A percentile compares a stretch with the other conserved stretches of the same genome.
phyloP scores from a whole-genome alignment of 30 jellyfish, hydroid and myxozoan species.

The Aurelia sp. region DNA sequence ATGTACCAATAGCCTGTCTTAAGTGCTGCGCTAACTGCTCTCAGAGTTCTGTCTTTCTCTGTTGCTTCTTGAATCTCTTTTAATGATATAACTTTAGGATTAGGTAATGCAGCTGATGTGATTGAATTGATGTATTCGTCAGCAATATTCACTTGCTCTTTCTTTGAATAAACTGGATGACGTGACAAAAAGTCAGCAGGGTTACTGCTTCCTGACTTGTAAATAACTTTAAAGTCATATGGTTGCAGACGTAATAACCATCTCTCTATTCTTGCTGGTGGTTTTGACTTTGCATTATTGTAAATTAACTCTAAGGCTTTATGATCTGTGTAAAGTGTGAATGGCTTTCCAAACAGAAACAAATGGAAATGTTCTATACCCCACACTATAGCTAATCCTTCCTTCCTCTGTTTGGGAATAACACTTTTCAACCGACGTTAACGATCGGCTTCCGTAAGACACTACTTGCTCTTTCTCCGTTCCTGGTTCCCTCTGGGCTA shows the following conservation, averaged over 20 bases:
- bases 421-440: slow-evolving; percentile 7
- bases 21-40: not conserved
- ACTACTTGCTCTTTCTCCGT: slow-evolving; percentile 20
- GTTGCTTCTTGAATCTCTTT: slow-evolving; percentile 28
- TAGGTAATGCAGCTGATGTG: not conserved
- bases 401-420: slow-evolving; percentile 35
- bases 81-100: slow-evolving; percentile 43
- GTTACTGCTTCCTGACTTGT: too few relatives aligned
- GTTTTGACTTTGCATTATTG: not conserved
- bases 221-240: not conserved
- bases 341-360: not conserved
- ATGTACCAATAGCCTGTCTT: not conserved
- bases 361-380: not conserved
- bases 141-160: too few relatives aligned
- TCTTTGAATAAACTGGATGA: too few relatives aligned
- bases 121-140: slow-evolving; percentile 16
- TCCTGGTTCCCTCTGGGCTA: slow-evolving; percentile 22
- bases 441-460: slow-evolving; percentile 54
- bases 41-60: not conserved
- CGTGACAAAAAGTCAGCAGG: too few relatives aligned
- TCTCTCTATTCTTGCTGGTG: slow-evolving; percentile 16
- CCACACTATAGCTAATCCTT: not conserved
- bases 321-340: not conserved
- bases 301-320: not conserved
- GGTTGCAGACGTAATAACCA: slow-evolving; percentile 1